Base-by-base conservation (phyloP, 92 coral and sea anemone genomes). In the Diadumene lineata region DNA sequence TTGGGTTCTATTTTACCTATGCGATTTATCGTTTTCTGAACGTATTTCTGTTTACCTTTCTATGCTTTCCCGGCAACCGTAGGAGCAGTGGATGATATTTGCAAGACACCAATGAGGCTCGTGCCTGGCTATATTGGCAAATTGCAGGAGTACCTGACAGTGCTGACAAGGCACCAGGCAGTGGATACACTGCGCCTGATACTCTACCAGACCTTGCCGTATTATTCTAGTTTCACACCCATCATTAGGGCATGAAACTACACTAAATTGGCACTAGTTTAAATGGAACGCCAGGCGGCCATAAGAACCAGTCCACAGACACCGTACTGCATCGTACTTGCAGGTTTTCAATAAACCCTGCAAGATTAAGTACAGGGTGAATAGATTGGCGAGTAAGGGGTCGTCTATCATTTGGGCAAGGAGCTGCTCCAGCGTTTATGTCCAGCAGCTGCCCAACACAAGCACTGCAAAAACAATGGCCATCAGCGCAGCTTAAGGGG, bases 31-130 rank as follows among this genome's bases (percentile, higher is more conserved):
- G n/a, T n/a, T n/a, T n/a, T n/a, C n/a, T n/a, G n/a, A n/a, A n/a
- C n/a, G n/a, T n/a, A n/a, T n/a, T n/a, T n/a, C n/a, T n/a, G n/a
- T 38, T 38, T 61, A 61, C 66, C 66, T 61, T 30, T 25, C 66
- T 1, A 61, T 25, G 22, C 30, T 61, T 7, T 21, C 29, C 9
- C 66, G 31, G 29, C 66, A 61, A 61, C 3, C 1, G 66, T 61
- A 61, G 11, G 64, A 24, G 64, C 64, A 57, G 64, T 7, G 11
- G 64, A 57, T 11, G 28, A 10, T n/a, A 7, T 7, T 24, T 10
- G 28, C 1, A 1, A 33, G 66, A 26, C 66, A 61, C 66, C 26
- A 6, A 1, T 22, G 66, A 4, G 7, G 27, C 66, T 17, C 7
- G 32, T 61, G 66, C 66, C 22, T 30, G 18, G 31, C 32, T n/a